A percentile compares a stretch with the other conserved stretches of the same genome.
Evolutionary conservation across 2,113 vertebrate genomes (phyloP).

Genomic region (Thomomys bottae): DNA sequence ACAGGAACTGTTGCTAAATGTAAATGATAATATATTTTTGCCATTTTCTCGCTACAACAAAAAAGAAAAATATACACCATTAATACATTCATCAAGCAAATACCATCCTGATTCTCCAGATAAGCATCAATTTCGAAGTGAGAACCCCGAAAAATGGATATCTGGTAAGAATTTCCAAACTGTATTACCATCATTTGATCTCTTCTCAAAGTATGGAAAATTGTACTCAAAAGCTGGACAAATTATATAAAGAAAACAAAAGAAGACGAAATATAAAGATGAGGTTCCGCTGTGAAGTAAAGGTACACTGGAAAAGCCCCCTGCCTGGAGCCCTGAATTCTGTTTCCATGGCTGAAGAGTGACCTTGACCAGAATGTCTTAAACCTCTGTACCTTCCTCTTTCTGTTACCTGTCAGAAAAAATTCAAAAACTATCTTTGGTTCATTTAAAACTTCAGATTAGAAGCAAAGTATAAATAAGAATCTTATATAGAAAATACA

Average conservation of each 20-base stretch:
- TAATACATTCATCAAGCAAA: conserved; percentile 82
- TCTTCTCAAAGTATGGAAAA: conserved; percentile 89
- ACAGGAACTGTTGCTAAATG: conserved; percentile 75
- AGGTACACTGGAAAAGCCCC: background rate
- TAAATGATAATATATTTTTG: conserved; percentile 86
- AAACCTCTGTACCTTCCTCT: background rate
- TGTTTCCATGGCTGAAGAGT: background rate
- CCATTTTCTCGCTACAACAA: conserved; percentile 86
- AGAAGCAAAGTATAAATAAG: conserved; percentile 35
- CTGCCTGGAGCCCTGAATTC: conserved; percentile 9
- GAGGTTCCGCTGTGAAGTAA: background rate
- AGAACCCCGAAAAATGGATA: conserved; percentile 84
- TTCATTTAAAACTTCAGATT: conserved; percentile 29
- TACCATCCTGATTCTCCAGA: conserved; percentile 78
- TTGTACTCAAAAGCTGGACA: conserved; percentile 87
- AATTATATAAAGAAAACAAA: conserved; percentile 81
- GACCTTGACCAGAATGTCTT: background rate
- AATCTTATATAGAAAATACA: conserved; percentile 17
- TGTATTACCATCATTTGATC: conserved; percentile 83
- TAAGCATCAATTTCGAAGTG: conserved; percentile 85
- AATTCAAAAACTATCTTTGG: background rate
- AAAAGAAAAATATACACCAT: conserved; percentile 82
- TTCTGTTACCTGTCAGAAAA: background rate
- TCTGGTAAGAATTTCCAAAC: conserved; percentile 89
- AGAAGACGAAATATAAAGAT: conserved; percentile 32